These are phyloP conservation scores for Pelecanus crispus DNA, from an alignment of 2,113 vertebrate species.

Conservation along the genomic window DNA sequence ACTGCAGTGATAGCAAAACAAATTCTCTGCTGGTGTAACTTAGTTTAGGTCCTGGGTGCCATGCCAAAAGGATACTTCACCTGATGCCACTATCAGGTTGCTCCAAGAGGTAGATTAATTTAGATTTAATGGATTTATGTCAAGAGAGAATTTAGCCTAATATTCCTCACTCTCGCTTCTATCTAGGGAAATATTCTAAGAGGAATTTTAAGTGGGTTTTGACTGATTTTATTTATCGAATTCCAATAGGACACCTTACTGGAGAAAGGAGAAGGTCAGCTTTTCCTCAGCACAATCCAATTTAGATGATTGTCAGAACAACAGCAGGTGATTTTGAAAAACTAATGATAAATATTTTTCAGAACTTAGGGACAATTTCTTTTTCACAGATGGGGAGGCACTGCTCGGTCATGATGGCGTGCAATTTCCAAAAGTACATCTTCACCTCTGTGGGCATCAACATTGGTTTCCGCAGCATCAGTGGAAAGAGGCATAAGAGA, in stretches of 20 bases:
- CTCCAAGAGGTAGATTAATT: slow-evolving; percentile 17
- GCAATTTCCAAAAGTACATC: not conserved
- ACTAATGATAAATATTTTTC: not conserved
- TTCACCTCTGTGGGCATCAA: not conserved
- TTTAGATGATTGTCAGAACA: not conserved
- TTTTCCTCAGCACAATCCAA: not conserved
- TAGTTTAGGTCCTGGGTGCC: not conserved
- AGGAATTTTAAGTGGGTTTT: slow-evolving; percentile 8
- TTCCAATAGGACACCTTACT: not conserved
- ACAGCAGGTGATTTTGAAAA: not conserved
- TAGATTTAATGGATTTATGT: slow-evolving; percentile 8
- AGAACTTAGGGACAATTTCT: not conserved
- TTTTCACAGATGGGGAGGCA: not conserved
- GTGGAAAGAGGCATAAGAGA: not conserved
- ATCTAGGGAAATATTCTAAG: slow-evolving; percentile 7
- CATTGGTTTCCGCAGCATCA: not conserved
- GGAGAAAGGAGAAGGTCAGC: slow-evolving; percentile 6
- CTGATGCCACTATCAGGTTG: not conserved
- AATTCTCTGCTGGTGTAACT: not conserved
- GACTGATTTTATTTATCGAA: slow-evolving; percentile 26
- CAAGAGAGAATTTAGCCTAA: slow-evolving; percentile 21
- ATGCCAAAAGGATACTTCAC: not conserved
- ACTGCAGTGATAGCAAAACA: not conserved
- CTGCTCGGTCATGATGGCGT: not conserved
- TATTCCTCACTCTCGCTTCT: not conserved